Evolutionary conservation across 2,797 vertebrate species (phyloP).

Genomic region (Sandelia bainsii): DNA sequence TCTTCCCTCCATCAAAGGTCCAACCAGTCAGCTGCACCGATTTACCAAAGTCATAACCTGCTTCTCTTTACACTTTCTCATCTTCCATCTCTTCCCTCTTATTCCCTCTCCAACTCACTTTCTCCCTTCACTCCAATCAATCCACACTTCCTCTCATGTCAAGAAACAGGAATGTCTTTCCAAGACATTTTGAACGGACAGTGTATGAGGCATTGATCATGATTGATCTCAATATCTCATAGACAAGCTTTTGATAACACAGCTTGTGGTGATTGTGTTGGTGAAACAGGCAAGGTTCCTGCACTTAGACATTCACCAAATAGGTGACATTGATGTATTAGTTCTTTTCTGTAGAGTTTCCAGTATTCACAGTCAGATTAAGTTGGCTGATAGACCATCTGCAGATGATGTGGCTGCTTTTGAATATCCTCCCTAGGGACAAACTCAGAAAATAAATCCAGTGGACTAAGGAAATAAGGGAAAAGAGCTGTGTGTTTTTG

Average conservation of each 20-base stretch:
- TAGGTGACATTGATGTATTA: not conserved
- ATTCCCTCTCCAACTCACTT: slow-evolving; percentile 18
- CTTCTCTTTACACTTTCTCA: slow-evolving; percentile 41
- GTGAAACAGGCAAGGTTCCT: not conserved
- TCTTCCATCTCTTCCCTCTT: slow-evolving; percentile 39
- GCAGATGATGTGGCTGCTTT: slow-evolving; percentile 13
- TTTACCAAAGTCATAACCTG: slow-evolving; percentile 33
- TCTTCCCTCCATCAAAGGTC: slow-evolving; percentile 18
- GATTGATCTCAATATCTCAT: slow-evolving; percentile 11
- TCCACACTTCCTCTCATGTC: slow-evolving; percentile 37
- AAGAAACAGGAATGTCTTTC: slow-evolving; percentile 21
- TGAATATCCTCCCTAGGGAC: slow-evolving; percentile 15
- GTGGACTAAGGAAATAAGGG: slow-evolving; percentile 10
- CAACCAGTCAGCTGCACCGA: slow-evolving; percentile 18
- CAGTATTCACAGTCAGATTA: not conserved
- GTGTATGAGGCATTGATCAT: not conserved
- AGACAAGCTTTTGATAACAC: slow-evolving; percentile 13
- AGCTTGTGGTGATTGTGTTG: slow-evolving; percentile 4
- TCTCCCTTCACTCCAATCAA: slow-evolving; percentile 5
- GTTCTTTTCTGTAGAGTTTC: not conserved
- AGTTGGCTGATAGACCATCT: slow-evolving; percentile 6
- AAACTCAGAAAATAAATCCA: slow-evolving; percentile 21
- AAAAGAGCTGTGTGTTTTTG: slow-evolving; percentile 31
- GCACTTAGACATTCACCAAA: not conserved
- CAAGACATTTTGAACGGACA: slow-evolving; percentile 1